Base-by-base conservation (phyloP, 2,797 vertebrate genomes). In the Anabas testudineus region DNA sequence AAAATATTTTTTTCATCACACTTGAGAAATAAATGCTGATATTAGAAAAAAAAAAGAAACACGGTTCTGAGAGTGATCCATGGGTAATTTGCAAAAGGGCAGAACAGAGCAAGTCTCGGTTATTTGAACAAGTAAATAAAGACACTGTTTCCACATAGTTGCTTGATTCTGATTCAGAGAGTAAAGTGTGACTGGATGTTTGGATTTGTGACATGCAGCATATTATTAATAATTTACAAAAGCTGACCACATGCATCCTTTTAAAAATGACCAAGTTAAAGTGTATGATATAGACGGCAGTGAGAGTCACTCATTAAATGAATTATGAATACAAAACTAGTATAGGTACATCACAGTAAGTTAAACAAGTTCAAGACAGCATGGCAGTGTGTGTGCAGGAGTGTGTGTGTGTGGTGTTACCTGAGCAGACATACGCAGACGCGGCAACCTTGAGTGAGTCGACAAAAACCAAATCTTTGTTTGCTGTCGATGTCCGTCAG, bases 401-500 rank as follows among this genome's bases (percentile, higher is more conserved):
- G 53, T 24, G 63, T 70, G 52, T 32, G 46, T 21, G 22, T 13
- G 60, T 52, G 74, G 10, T 72, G 89, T 91, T 93, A 99, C 97
- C 97, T 99, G 63, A 99, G 93, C 67, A 99, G 95, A 88, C 97
- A 99, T 62, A 98, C 92, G 92, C 98, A 99, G 78, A 96, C 88
- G 80, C 94, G 94, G 86, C 97, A 97, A 86, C 96, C 97, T 39
- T 96, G 95, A 0, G 97, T 96, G 86, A 99, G 94, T 66, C 98
- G 95, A 85, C 98, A 99, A 93, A 99, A 99, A 71, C 98, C 97
- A 82, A 99, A 99, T 77, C 97, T 94, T 91, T 99, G 98, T 70
- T 97, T 98, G 90, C 98, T 94, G 78, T 99, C 96, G 62, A 99
- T 97, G 92, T 99, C 97, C 49, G 98, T 99, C 71, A 99, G 95